Conservation (phyloP, 2,888 invertebrate species). For the Choristoneura rosaceana region DNA sequence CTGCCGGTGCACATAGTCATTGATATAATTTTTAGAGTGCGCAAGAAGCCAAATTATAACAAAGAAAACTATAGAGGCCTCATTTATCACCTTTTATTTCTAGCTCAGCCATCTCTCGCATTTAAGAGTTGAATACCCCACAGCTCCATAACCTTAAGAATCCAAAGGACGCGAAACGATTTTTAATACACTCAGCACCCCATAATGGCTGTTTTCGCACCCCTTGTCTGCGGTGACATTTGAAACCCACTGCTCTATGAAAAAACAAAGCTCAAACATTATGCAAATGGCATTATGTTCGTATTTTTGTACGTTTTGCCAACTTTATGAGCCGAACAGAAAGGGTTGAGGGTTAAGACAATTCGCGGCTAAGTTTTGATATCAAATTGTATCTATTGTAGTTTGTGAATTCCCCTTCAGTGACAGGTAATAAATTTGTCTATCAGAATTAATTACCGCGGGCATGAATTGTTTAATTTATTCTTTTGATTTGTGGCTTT, state of each 20-base stretch:
- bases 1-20: too few species aligned
- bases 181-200: conserved; percentile 83
- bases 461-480: conserved; percentile 44
- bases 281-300: conserved; percentile 85
- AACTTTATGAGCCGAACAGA: conserved; percentile 82
- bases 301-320: conserved; percentile 82
- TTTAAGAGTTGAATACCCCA: conserved; percentile 58
- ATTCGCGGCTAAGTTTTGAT: conserved; percentile 67
- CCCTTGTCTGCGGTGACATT: conserved; percentile 82
- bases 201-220: conserved; percentile 81
- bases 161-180: conserved; percentile 79
- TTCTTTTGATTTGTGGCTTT: conserved; percentile 43
- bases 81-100: conserved; percentile 30
- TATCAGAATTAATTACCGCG: conserved; percentile 48
- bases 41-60: not conserved
- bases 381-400: conserved; percentile 69
- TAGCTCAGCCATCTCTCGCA: conserved; percentile 34
- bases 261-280: conserved; percentile 84
- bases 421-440: conserved; percentile 43
- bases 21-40: not conserved
- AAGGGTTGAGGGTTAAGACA: conserved; percentile 82
- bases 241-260: conserved; percentile 80
- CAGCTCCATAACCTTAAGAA: conserved; percentile 79
- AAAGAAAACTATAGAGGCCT: conserved; percentile 9
- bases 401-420: conserved; percentile 56